Base-by-base conservation (phyloP, 2,888 invertebrate genomes). In the Caenorhabditis becei region DNA sequence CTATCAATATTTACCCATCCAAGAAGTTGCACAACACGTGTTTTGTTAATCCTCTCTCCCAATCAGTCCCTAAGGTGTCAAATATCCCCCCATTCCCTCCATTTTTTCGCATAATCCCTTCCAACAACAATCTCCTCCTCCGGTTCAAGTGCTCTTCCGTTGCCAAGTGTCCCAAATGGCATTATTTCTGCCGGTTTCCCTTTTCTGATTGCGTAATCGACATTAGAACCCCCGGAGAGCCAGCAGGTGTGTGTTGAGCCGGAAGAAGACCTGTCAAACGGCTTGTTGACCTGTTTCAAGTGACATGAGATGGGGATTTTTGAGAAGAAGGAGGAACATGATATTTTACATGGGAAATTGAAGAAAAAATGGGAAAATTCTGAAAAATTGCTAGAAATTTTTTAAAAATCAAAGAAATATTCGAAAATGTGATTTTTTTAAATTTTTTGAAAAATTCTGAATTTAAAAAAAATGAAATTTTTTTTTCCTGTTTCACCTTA, bases 171-270 rank as follows among this genome's bases (percentile, higher is more conserved):
- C 8, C 53, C 35, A 41, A 59, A n/a, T 35, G 24, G 7, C 28
- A 44, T 24, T 28, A 20, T 23, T 4, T 23, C 44, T 16, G 28
- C n/a, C 62, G 67, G 67, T 3, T 14, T 16, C 28, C 62, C 32
- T 58, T 54, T 28, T 78, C 37, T 67, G 66, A 59, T 74, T 58
- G 53, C 74, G 74, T 49, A 65, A 74, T 53, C 23, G 41, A 66
- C 74, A 65, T 74, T 66, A 54, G 56, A 41, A 26, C 16, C 35
- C n/a, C n/a, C 61, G 51, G 61, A 26, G 44, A 47, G 16, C 26
- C 2, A n/a, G 23, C 28, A 51, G 10, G 54, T 7, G 4, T 8
- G 32, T 7, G 24, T 7, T 61, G 61, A 49, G 28, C 62, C 62
- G 62, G 47, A 53, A 63, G 32, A 32, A n/a, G n/a, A n/a, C n/a